Evolutionary conservation across 1,140 invertebrate genomes (phyloP).

Genomic region (silkworm (Bombyx mori)): DNA sequence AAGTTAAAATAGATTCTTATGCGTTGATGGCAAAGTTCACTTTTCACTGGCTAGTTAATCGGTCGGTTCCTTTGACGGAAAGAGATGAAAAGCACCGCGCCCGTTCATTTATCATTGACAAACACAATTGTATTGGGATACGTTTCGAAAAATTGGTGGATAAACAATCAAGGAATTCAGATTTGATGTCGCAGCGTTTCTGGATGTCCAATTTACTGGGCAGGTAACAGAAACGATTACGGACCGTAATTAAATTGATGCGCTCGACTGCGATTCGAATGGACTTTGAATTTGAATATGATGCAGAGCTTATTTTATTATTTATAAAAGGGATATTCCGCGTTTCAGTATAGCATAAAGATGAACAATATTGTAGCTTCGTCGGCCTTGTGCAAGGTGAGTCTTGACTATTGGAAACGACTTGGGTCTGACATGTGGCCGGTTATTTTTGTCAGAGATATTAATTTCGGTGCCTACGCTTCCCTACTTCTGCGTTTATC

Average conservation of each 20-base stretch:
- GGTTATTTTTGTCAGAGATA: no score
- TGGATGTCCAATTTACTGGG: not conserved
- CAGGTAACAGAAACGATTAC: not conserved
- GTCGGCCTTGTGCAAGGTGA: no score
- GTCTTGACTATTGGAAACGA: no score
- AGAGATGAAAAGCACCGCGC: slow-evolving; percentile 64
- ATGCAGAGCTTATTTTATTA: no score
- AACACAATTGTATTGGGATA: slow-evolving; percentile 67
- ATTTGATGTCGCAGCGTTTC: slow-evolving; percentile 18
- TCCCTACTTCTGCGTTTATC: no score
- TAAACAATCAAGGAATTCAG: slow-evolving; percentile 55
- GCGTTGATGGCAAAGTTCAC: slow-evolving; percentile 7
- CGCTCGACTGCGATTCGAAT: not conserved
- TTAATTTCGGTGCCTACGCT: no score
- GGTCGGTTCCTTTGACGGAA: slow-evolving; percentile 55
- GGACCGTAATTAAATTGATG: slow-evolving; percentile 1
- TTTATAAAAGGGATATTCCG: no score
- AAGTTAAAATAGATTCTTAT: slow-evolving; percentile 21
- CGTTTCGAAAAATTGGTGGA: slow-evolving; percentile 53
- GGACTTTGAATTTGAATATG: no score
- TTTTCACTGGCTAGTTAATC: slow-evolving; percentile 14
- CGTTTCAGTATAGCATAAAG: no score
- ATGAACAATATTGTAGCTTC: no score
- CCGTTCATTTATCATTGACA: slow-evolving; percentile 67
- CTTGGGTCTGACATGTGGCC: no score